Base-by-base conservation (phyloP, 2,888 invertebrate genomes). In the Arenicola marina region DNA sequence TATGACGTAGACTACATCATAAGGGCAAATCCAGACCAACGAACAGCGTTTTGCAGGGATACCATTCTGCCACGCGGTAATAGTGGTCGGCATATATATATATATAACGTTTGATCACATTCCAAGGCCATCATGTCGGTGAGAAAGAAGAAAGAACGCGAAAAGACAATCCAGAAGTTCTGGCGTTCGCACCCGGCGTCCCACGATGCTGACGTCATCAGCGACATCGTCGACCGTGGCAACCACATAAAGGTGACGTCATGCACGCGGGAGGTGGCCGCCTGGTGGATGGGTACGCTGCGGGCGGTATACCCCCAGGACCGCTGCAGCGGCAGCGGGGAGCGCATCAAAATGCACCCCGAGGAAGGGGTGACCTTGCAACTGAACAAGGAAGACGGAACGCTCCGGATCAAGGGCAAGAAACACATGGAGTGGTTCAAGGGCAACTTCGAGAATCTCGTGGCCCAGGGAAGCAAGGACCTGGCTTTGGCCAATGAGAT, bases 281-380 rank as follows among this genome's bases (percentile, higher is more conserved):
- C 63, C 31, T 68, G 68, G 67, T 70, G 68, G 70, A 46, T 70
- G n/a, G 69, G 65, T 11, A 63, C 66, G 21, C 46, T 69, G 28
- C 43, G 63, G 45, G 67, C 65, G 4, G 61, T 62, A n/a, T 70
- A 67, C 59, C 70, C 70, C 26, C 65, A 69, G 58, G 66, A 68
- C 44, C 61, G 64, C 51, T 58, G 38, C 32, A 59, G 61, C 29
- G 63, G 64, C 2, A 51, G 43, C 28, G 62, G 66, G 18, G 60
- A 60, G 29, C 34, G 18, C 33, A 54, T 68, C 38, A 68, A 68
- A 54, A 61, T 67, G 66, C 66, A 64, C 28, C 68, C 68, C 2
- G 63, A 65, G 29, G 48, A 51, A 24, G 68, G 68, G n/a, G 66
- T 68, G 18, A 68, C 68, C 29, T 46, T 68, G 32, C 62, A 68